Base-by-base conservation (phyloP, 2,888 invertebrate genomes). In the Zhengitettix transpicula region DNA sequence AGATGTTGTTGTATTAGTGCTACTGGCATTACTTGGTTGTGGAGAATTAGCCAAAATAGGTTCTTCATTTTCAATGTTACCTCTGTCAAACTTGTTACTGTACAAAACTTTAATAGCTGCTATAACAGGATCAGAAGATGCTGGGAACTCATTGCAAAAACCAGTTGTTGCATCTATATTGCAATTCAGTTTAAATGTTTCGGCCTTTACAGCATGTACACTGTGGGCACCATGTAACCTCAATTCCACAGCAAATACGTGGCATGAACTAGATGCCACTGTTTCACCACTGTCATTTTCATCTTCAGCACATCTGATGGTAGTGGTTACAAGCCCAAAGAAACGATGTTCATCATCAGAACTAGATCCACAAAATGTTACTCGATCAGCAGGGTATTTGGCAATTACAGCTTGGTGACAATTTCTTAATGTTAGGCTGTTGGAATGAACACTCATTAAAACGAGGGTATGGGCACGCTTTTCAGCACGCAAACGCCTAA, bases 221-320 rank as follows among this genome's bases (percentile, higher is more conserved):
- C 80, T 80, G 70, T 97, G 96, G 61, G 88, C 15, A 10, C 62
- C 85, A 7, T 85, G 82, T 66, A 92, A 77, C 71, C 92, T 86
- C 0, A 91, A 85, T 70, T 96, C 94, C 10, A 94, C 89, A 62
- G 91, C 91, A 71, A 97, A 97, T 0, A 96, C 92, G 73, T 97
- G 96, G 69, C 96, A 95, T 58, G 95, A 92, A 69, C 90, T 90
- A 0, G 89, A 89, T 16, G 83, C 80, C 64, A 80, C 80, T 11
- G 82, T 67, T 69, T 80, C 78, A 14, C 71, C 61, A 56, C 59
- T 55, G 15, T 61, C 61, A 52, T 62, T 61, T 52, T 67, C 55
- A 60, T 59, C 53, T 57, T 41, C 28, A 67, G 66, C 60, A 68
- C 68, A 59, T 70, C 67, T 52, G 62, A 85, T 82, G 0, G 89